phyloP scores from a whole-genome alignment of 2,888 invertebrate species.

The Tetramorium bicarinatum region DNA sequence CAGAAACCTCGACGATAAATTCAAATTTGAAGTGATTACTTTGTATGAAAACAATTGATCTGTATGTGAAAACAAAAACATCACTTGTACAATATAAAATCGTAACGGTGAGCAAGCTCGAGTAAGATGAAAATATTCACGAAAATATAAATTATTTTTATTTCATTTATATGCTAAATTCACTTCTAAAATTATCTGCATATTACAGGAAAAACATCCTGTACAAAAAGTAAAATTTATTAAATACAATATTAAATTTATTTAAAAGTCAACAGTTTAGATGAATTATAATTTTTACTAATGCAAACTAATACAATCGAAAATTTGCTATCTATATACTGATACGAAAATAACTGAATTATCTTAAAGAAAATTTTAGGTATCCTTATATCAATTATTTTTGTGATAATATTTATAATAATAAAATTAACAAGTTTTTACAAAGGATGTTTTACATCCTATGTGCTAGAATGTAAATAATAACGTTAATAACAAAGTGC shows the following conservation, averaged over 20 bases:
- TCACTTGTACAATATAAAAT: not conserved
- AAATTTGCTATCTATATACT: not conserved
- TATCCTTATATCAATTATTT: not conserved
- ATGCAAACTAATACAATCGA: not conserved
- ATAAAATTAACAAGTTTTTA: not conserved
- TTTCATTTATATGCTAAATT: not conserved
- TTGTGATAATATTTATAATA: not conserved
- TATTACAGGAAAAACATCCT: not conserved
- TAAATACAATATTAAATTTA: no score
- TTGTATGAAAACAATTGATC: not conserved
- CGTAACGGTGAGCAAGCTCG: not conserved
- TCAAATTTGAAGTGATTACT: not conserved
- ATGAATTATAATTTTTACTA: not conserved
- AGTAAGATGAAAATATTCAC: not conserved
- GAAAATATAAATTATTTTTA: not conserved
- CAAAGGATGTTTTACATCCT: not conserved
- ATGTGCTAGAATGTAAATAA: not conserved
- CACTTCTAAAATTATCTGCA: not conserved
- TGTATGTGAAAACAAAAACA: not conserved
- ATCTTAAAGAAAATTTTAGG: not conserved
- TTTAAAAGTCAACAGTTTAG: not conserved
- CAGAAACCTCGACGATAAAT: not conserved
- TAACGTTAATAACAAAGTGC: conserved; percentile 4
- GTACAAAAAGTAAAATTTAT: not conserved
- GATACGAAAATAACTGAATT: not conserved